Percentiles rank a stretch among this genome's conserved stretches.
These are phyloP conservation scores for Drosophila nigromelanica DNA, from an alignment of 1,140 invertebrate genomes.

Conservation along the genomic window DNA sequence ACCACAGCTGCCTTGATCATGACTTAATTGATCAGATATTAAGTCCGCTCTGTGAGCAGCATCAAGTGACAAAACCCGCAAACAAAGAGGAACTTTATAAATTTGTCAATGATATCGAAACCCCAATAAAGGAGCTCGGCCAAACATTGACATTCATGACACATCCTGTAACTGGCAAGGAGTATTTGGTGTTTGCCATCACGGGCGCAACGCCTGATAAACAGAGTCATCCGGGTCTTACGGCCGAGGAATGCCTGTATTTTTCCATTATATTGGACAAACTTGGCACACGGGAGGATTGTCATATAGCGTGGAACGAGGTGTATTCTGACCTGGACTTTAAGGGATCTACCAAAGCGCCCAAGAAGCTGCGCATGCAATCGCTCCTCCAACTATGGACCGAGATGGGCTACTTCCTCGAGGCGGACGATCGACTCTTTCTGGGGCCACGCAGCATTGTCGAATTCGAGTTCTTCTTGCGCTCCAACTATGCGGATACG, in stretches of 20 bases:
- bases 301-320: slow-evolving; percentile 52
- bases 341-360: slow-evolving; percentile 16
- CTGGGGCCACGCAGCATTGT: slow-evolving; percentile 61
- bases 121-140: slow-evolving; percentile 30
- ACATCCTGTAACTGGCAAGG: slow-evolving; percentile 45
- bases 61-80: slow-evolving; percentile 48
- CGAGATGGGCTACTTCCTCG: slow-evolving; percentile 61
- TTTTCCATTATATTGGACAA: slow-evolving; percentile 61
- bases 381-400: slow-evolving; percentile 49
- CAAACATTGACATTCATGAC: slow-evolving; percentile 52
- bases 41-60: slow-evolving; percentile 40
- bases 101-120: slow-evolving; percentile 51
- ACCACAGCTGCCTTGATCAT: slow-evolving; percentile 50
- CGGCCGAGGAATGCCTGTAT: slow-evolving; percentile 61
- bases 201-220: slow-evolving; percentile 54
- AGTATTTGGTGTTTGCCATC: slow-evolving; percentile 63
- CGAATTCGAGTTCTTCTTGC: slow-evolving; percentile 59
- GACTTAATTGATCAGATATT: slow-evolving; percentile 54
- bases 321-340: slow-evolving; percentile 45
- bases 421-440: slow-evolving; percentile 48
- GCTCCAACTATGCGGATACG: slow-evolving; percentile 44
- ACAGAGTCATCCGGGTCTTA: slow-evolving; percentile 40
- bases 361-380: slow-evolving; percentile 57
- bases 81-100: slow-evolving; percentile 38
- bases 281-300: slow-evolving; percentile 43